Evolutionary conservation across 2,888 invertebrate species (phyloP).

Genomic region (Drosophila glabriapex): DNA sequence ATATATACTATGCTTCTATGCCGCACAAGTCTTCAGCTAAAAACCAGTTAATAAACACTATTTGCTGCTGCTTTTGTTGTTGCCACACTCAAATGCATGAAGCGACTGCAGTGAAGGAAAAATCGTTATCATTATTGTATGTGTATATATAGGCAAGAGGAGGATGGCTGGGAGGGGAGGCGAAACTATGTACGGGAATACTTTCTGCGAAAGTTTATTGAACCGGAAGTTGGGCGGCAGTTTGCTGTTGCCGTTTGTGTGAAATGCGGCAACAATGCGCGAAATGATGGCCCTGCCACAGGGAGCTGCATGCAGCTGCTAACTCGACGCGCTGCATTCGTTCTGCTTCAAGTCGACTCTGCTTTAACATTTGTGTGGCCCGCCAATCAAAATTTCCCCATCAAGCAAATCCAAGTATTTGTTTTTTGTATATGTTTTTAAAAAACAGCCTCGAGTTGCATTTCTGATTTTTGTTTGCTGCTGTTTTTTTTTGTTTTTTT

Average conservation of each 20-base stretch:
- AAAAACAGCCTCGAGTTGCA: slow-evolving; percentile 50
- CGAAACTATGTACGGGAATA: slow-evolving; percentile 68
- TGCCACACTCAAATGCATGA: slow-evolving; percentile 20
- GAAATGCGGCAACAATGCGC: slow-evolving; percentile 74
- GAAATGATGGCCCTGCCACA: slow-evolving; percentile 28
- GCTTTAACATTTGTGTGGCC: slow-evolving; percentile 28
- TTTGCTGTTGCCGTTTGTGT: slow-evolving; percentile 43
- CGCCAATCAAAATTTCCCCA: slow-evolving; percentile 51
- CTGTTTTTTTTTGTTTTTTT: slow-evolving; percentile 16
- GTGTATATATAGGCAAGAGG: slow-evolving; percentile 29
- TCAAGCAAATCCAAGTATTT: slow-evolving; percentile 14
- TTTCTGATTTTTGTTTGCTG: slow-evolving; percentile 54
- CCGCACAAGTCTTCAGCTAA: slow-evolving; percentile 16
- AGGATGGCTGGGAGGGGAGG: background rate
- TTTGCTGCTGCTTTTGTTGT: slow-evolving; percentile 56
- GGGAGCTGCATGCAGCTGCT: slow-evolving; percentile 5
- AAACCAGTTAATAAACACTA: slow-evolving; percentile 73
- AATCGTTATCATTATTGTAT: slow-evolving; percentile 77
- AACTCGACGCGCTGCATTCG: slow-evolving; percentile 14
- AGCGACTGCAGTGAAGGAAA: slow-evolving; percentile 60
- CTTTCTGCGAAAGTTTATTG: slow-evolving; percentile 76
- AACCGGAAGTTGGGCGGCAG: slow-evolving; percentile 72
- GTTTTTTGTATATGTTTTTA: slow-evolving; percentile 3
- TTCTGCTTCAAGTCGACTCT: slow-evolving; percentile 60
- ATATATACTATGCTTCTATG: background rate